Base-by-base conservation (phyloP, 2,888 invertebrate species). In the Dynastes tityus region DNA sequence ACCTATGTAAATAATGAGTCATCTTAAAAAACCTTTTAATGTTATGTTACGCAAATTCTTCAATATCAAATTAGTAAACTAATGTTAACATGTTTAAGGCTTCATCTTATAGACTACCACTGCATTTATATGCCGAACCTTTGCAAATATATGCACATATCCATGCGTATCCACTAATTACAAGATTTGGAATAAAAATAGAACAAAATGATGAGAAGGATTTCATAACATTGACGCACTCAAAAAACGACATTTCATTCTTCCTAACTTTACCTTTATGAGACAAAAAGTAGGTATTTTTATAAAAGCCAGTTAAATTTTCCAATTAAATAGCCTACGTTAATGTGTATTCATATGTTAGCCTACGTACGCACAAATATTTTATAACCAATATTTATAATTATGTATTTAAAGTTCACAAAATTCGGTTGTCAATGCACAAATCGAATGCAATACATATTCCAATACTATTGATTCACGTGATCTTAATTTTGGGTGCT, bases 161-260 rank as follows among this genome's bases (percentile, higher is more conserved):
- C 49, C 49, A 68, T 27, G 9, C 49, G 51, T 27, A 9, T 29
- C 5, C 51, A n/a, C 27, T 73, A 73, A 73, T 73, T 73, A 73
- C 45, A 73, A 58, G 58, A 73, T 58, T 70, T 61, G 22, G 27
- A 73, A 58, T 73, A 73, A 73, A 73, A 73, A 73, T 73, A 73
- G 73, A 58, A 40, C 73, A 73, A 22, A 16, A 58, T 40, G 61
- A 61, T 61, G 73, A 73, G 22, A 49, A 67, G 49, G 6, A 61
- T 73, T 61, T 73, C 61, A 61, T 73, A 73, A 73, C 45, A 61
- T 37, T 73, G 73, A 68, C 58, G 61, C 61, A 73, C 45, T 73
- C 16, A 45, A 73, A 40, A 61, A 61, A 58, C 27, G 45, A 11
- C 6, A 37, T 37, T 58, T 32, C 37, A 37, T 58, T 40, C 45